Base-by-base conservation (phyloP, 2,797 vertebrate genomes). In the Vespertilio murinus region DNA sequence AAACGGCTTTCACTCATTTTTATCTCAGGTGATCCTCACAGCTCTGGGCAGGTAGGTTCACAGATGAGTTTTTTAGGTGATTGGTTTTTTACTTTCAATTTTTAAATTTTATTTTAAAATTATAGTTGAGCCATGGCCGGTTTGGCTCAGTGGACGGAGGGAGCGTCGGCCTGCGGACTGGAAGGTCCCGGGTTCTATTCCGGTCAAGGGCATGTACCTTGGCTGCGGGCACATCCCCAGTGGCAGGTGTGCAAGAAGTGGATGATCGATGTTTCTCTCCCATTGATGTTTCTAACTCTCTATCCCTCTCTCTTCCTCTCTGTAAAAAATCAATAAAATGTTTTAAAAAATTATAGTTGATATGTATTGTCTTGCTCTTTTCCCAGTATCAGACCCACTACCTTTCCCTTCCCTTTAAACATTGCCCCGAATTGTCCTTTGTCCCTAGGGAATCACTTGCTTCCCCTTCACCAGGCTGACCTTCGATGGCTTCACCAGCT, bases 401-500 rank as follows among this genome's bases (percentile, higher is more conserved):
- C 14, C 30, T 87, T 71, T 67, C 47, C 23, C 22, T 81, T 73
- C n/a, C 67, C 38, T 88, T 88, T 64, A 87, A 93, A 45, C 5
- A 3, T 71, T 75, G 65, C 33, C 47, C 73, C 54, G 38, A 88
- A 33, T 38, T 78, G 10, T 90, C 94, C 96, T 93, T 91, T 96
- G 52, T n/a, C 87, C 22, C 0, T 1, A 69, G n/a, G 77, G 67
- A 52, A 80, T 83, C 17, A 85, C 38, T 14, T 42, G 91, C n/a
- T 94, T 94, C 17, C 94, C 77, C 18, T 87, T 95, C 0, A 0
- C 73, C 47, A 65, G 4, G 33, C 77, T 93, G 88, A 95, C 35
- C 79, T 94, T 25, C 2, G 81, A 93, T 94, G 94, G 92, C 87
- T 95, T 95, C 77, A 33, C 47, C 74, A n/a, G 30, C 70, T 82